Conservation (phyloP, 1,140 invertebrate species). For the Chlorops oryzae region DNA sequence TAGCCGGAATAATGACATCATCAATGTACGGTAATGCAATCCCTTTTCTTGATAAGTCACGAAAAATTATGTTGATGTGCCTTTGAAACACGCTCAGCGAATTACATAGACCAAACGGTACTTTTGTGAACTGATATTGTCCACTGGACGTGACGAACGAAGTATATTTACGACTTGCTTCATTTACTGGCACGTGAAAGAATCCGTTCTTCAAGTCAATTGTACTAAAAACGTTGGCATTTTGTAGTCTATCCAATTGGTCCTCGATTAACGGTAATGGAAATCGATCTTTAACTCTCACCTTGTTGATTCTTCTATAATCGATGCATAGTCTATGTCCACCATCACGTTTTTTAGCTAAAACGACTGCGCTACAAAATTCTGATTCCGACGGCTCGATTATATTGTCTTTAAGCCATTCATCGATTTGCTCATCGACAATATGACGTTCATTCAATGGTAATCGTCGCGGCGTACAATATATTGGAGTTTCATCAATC, state of each 20-base stretch:
- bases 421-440: conserved; percentile 15
- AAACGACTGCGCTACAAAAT: too few species aligned
- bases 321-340: too few species aligned
- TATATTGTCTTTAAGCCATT: too few species aligned
- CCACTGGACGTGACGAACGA: conserved; percentile 45
- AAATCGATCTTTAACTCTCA: too few species aligned
- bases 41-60: conserved; percentile 28
- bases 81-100: conserved; percentile 31
- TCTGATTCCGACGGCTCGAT: too few species aligned
- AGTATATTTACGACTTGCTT: conserved; percentile 28
- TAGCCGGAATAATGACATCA: too few species aligned
- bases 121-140: conserved; percentile 52
- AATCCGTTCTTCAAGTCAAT: conserved; percentile 38
- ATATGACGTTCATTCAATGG: conserved; percentile 7
- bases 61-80: conserved; percentile 22
- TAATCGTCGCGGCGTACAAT: neutral
- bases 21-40: conserved; percentile 16
- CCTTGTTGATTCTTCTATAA: too few species aligned
- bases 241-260: too few species aligned
- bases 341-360: too few species aligned
- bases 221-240: conserved; percentile 45
- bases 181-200: conserved; percentile 30
- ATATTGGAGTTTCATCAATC: conserved; percentile 8
- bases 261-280: too few species aligned
- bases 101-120: conserved; percentile 40